A percentile compares a stretch with the other conserved stretches of the same genome.
Evolutionary conservation across 2,797 vertebrate species (phyloP).

Genomic region (Coluber constrictor): DNA sequence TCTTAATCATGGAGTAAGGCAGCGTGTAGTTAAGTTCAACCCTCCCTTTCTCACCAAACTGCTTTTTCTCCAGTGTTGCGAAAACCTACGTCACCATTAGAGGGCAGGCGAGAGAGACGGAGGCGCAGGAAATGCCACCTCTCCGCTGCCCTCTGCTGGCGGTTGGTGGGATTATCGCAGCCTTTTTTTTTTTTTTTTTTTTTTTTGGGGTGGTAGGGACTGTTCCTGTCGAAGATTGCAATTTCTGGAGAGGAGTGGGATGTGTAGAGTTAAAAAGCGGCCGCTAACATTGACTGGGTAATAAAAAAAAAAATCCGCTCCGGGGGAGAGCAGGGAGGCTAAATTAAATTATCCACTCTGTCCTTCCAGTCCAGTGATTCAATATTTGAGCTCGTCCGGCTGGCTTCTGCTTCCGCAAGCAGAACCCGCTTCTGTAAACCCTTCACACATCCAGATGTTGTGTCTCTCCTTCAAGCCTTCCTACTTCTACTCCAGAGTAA

Average conservation of each 20-base stretch:
- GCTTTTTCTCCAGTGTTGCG: background rate
- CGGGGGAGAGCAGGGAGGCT: background rate
- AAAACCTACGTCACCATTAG: background rate
- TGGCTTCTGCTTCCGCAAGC: background rate
- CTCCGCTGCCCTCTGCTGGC: background rate
- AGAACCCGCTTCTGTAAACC: background rate
- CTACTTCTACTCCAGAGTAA: background rate
- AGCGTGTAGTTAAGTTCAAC: accelerated
- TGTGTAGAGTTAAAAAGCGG: background rate
- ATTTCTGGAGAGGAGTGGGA: background rate
- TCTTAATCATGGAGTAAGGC: conserved; percentile 40
- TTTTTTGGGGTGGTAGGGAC: background rate
- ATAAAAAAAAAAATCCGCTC: background rate
- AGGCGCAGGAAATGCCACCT: background rate
- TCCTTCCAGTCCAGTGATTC: background rate
- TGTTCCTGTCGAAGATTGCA: background rate
- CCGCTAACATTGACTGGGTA: background rate
- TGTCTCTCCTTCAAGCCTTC: background rate
- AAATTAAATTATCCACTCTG: background rate
- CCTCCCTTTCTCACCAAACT: background rate
- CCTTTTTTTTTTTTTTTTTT: background rate
- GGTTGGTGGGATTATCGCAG: background rate
- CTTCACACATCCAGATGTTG: background rate
- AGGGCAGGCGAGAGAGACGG: background rate
- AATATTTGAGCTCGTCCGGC: background rate